phyloP scores from a whole-genome alignment of 2,888 invertebrate species.

The Xanthostigma xanthostigma region DNA sequence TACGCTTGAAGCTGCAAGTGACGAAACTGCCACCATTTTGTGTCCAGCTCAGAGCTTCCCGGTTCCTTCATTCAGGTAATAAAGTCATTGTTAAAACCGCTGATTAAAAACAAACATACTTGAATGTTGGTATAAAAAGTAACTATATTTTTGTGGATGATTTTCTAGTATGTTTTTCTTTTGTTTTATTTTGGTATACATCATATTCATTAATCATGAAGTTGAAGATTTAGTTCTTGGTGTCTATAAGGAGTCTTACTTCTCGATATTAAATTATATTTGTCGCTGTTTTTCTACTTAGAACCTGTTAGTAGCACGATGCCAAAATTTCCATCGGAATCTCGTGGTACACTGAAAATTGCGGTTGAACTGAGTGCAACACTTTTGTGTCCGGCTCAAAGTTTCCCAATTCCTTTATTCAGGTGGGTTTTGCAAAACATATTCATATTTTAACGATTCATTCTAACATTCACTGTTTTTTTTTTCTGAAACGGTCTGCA shows the following conservation, averaged over 20 bases:
- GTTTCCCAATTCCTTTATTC: constrained; percentile 41
- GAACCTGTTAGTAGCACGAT: constrained; percentile 44
- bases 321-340: constrained; percentile 63
- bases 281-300: constrained; percentile 16
- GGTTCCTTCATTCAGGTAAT: constrained; percentile 55
- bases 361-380: constrained; percentile 32
- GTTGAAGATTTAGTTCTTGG: not conserved
- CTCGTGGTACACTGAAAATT: constrained; percentile 37
- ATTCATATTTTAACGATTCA: not conserved
- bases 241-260: not conserved
- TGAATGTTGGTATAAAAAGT: no score
- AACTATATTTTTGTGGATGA: not conserved
- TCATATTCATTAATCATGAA: no score
- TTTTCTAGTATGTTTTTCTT: not conserved
- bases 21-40: constrained; percentile 42
- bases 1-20: constrained; percentile 36
- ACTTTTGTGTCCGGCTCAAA: constrained; percentile 47
- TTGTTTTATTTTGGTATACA: no score
- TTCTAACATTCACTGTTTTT: not conserved
- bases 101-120: no score
- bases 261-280: not conserved
- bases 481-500: not conserved
- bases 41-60: constrained; percentile 67
- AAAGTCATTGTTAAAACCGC: constrained; percentile 2
- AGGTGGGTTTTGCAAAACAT: constrained; percentile 31